Conservation (phyloP, 2,113 vertebrate species). For the Butastur rufipennis region DNA sequence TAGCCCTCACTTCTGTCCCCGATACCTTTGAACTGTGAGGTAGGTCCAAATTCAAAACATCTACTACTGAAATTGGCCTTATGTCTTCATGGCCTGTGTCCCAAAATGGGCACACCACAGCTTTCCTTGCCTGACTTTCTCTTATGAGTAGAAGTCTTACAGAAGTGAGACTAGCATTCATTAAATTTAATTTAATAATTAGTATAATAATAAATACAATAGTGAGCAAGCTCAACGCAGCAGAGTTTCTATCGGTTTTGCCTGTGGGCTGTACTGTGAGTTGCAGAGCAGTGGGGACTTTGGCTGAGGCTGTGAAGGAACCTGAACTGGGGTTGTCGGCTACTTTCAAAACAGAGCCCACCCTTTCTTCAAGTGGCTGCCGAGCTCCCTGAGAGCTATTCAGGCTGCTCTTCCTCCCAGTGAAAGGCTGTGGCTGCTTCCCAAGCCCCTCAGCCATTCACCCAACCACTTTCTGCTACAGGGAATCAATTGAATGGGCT, state of each 20-base stretch:
- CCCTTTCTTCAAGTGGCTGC: neutral
- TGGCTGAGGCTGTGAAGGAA: neutral
- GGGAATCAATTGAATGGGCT: neutral
- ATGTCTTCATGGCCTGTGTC: neutral
- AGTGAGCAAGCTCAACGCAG: neutral
- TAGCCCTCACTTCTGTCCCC: neutral
- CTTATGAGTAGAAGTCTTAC: neutral
- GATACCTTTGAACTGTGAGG: neutral
- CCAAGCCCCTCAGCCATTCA: conserved; percentile 1
- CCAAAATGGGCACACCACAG: neutral
- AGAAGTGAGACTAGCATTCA: neutral
- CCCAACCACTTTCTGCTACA: neutral
- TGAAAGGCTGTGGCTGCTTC: conserved; percentile 46
- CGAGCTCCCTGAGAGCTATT: neutral
- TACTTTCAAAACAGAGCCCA: neutral
- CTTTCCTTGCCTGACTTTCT: neutral
- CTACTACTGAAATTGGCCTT: neutral
- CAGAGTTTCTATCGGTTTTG: neutral
- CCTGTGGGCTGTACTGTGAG: neutral
- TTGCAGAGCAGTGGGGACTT: neutral
- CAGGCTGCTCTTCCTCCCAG: conserved; percentile 7
- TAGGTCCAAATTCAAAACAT: neutral
- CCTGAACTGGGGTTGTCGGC: neutral
- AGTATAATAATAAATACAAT: neutral
- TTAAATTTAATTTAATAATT: neutral